Base-by-base conservation (phyloP, 1,140 invertebrate species). In the Procambarus clarkii region DNA sequence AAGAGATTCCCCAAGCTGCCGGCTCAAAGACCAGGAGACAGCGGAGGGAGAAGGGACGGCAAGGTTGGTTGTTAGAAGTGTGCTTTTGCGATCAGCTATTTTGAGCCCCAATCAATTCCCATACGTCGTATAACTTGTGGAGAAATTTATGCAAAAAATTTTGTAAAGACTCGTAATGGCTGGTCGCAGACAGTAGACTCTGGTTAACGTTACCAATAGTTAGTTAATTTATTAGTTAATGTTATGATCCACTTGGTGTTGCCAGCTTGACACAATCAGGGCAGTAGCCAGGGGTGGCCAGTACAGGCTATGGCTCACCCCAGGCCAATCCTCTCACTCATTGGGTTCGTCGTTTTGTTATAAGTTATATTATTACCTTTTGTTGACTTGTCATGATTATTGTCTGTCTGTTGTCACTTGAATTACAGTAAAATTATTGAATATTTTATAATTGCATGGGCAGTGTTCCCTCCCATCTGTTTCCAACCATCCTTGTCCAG, bases 1-100 rank as follows among this genome's bases (percentile, higher is more conserved):
- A 91, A 93, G 94, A 91, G 94, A 95, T 92, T 93, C 94, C 92
- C n/a, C 92, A 88, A 45, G 89, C 89, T n/a, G 86, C 90, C 34
- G 91, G 93, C 24, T 76, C 93, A 9, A 92, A 93, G 92, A 81
- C 92, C 1, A 78, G 93, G 34, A 54, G 93, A 60, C 92, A 92
- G 34, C 87, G 92, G 45, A 85, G 92, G 79, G 92, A 93, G 71
- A 93, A 93, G 78, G 88, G 89, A 34, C 88, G 89, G 50, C 88
- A 91, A 87, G 92, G 92, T 92, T 64, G 76, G 92, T 87, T n/a
- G 34, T 13, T 45, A n/a, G 5, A n/a, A 44, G 48, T 44, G 45
- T 60, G 18, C 18, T 76, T 54, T 77, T 78, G 88, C 77, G 82
- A 86, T 45, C 82, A 86, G 89, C 84, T 86, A 90, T 90, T 90